Percentiles rank a stretch among this genome's conserved stretches.
These are phyloP conservation scores for Macropus fuliginosus DNA, from an alignment of 2,797 vertebrate species.

Conservation along the genomic window DNA sequence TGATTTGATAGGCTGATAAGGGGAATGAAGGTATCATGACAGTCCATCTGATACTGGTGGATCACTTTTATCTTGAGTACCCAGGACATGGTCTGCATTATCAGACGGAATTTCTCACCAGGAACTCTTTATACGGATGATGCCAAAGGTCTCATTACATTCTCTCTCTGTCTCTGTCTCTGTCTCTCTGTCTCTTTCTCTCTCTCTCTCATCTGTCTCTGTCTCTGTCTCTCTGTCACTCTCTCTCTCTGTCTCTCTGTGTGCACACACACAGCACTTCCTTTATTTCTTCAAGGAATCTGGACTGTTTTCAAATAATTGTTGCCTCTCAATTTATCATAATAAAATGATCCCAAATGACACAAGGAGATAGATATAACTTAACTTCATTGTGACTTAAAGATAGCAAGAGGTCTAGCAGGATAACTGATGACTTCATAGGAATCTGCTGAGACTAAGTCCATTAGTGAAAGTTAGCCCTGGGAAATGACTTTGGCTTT, in stretches of 20 bases:
- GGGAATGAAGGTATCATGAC: neutral
- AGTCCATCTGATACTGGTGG: neutral
- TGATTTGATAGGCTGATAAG: neutral
- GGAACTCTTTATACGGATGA: neutral
- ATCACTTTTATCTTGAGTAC: neutral
- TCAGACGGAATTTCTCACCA: neutral
- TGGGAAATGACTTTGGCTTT: neutral
- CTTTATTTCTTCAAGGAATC: neutral
- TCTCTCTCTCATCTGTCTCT: too few relatives aligned
- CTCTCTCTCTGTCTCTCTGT: too few relatives aligned
- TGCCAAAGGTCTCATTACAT: neutral
- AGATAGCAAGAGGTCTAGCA: neutral
- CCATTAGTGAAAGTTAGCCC: neutral
- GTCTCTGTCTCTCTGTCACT: too few relatives aligned
- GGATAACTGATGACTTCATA: neutral
- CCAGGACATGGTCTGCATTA: neutral
- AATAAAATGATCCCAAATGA: neutral
- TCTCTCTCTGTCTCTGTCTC: neutral
- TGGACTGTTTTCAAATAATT: neutral
- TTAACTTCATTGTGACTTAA: neutral
- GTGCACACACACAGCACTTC: neutral
- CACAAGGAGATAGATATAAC: neutral
- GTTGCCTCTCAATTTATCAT: neutral
- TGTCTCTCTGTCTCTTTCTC: too few relatives aligned
- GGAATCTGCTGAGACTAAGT: neutral